Conservation (phyloP, 2,113 vertebrate species). For the Erythrolamprus reginae region DNA sequence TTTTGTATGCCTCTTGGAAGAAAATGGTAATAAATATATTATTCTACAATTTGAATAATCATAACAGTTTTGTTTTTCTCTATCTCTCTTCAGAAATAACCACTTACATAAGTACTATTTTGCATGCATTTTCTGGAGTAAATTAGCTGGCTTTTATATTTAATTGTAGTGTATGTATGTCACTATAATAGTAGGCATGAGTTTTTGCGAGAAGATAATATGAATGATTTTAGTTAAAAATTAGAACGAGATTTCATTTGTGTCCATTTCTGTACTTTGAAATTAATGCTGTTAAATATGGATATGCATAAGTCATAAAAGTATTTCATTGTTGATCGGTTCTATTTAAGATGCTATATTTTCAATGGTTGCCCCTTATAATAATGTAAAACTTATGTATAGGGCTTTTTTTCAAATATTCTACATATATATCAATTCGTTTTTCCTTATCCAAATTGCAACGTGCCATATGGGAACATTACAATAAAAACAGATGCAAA, state of each 20-base stretch:
- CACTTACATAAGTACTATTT: background rate
- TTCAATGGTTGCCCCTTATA: background rate
- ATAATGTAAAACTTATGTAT: background rate
- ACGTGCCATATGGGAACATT: background rate
- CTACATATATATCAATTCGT: background rate
- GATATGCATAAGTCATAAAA: background rate
- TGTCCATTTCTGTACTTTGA: background rate
- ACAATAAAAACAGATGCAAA: background rate
- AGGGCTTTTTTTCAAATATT: background rate
- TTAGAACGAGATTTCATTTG: background rate
- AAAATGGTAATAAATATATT: conserved; percentile 73
- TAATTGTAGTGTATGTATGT: background rate
- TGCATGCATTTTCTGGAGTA: background rate
- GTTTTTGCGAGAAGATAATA: background rate
- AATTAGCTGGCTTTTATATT: background rate
- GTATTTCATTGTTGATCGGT: background rate
- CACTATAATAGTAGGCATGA: background rate
- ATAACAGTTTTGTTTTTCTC: background rate
- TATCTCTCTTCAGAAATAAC: background rate
- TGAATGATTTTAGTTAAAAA: background rate
- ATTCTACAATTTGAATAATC: background rate
- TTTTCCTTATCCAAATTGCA: background rate
- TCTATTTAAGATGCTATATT: background rate
- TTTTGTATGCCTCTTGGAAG: conserved; percentile 84
- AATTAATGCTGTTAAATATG: background rate